Conservation (phyloP, 2,797 vertebrate genomes). For the Florisuga fusca region DNA sequence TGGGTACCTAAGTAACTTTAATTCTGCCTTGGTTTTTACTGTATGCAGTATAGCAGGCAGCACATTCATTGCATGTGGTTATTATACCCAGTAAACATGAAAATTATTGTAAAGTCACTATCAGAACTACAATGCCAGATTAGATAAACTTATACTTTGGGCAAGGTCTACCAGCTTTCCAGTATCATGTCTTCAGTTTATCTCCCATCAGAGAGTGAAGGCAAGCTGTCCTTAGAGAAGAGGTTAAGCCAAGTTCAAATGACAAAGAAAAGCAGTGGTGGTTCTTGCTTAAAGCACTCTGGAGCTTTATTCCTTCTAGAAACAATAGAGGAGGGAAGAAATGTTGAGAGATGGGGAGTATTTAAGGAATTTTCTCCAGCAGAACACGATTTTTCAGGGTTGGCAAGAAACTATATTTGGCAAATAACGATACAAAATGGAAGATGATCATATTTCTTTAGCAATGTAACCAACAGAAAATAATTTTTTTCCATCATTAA, state of each 20-base stretch:
- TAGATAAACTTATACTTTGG: constrained; percentile 9
- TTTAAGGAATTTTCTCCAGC: constrained; percentile 51
- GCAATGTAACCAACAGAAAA: constrained; percentile 21
- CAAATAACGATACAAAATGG: constrained; percentile 34
- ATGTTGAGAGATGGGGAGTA: constrained; percentile 51
- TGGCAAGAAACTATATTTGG: constrained; percentile 42
- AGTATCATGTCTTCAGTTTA: neutral
- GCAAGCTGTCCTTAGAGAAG: constrained; percentile 33
- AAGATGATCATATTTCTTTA: constrained; percentile 40
- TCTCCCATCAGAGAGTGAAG: neutral
- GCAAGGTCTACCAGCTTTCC: constrained; percentile 18
- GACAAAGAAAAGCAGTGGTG: constrained; percentile 19
- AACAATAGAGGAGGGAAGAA: constrained; percentile 30
- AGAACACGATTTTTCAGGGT: constrained; percentile 57
- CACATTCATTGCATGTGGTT: neutral
- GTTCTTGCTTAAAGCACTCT: constrained; percentile 24
- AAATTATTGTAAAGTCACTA: constrained; percentile 13
- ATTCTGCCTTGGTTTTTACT: constrained; percentile 26
- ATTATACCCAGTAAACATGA: constrained; percentile 30
- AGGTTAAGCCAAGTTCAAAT: constrained; percentile 30
- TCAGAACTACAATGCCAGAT: neutral
- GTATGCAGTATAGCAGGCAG: neutral
- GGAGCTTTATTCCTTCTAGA: constrained; percentile 48
- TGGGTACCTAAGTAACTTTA: constrained; percentile 24
- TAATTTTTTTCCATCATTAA: neutral